phyloP scores from a whole-genome alignment of 2,113 vertebrate species.

The Oenanthe melanoleuca region DNA sequence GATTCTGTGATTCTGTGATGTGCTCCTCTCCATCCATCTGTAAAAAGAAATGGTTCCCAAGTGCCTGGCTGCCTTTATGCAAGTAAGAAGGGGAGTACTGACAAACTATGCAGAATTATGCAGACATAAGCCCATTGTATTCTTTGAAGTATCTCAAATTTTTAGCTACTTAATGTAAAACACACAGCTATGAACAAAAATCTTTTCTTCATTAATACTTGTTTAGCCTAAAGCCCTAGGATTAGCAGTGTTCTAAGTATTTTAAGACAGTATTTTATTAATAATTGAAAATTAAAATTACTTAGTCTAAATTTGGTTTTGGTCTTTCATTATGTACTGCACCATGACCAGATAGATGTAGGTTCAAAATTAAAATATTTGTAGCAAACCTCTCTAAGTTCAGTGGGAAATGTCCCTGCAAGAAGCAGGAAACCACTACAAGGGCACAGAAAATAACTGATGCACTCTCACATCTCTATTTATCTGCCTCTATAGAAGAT shows the following conservation, averaged over 20 bases:
- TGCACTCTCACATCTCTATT: background rate
- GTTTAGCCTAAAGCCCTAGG: background rate
- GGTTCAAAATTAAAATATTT: background rate
- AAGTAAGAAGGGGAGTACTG: background rate
- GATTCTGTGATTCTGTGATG: background rate
- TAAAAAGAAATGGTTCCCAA: background rate
- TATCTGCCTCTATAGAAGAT: background rate
- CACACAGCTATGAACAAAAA: background rate
- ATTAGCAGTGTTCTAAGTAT: background rate
- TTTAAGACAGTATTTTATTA: background rate
- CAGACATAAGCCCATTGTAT: background rate
- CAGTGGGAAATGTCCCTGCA: background rate
- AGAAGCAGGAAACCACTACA: background rate
- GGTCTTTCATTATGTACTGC: background rate
- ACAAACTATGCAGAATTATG: background rate
- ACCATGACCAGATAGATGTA: background rate
- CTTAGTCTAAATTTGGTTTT: background rate
- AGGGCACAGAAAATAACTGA: background rate
- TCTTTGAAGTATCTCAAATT: background rate
- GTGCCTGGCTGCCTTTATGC: background rate
- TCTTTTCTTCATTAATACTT: background rate
- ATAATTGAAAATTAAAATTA: background rate
- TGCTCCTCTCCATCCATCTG: background rate
- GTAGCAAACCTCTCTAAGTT: background rate
- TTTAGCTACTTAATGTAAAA: background rate